Conservation (phyloP, 2,113 vertebrate species). For the Indicator indicator region DNA sequence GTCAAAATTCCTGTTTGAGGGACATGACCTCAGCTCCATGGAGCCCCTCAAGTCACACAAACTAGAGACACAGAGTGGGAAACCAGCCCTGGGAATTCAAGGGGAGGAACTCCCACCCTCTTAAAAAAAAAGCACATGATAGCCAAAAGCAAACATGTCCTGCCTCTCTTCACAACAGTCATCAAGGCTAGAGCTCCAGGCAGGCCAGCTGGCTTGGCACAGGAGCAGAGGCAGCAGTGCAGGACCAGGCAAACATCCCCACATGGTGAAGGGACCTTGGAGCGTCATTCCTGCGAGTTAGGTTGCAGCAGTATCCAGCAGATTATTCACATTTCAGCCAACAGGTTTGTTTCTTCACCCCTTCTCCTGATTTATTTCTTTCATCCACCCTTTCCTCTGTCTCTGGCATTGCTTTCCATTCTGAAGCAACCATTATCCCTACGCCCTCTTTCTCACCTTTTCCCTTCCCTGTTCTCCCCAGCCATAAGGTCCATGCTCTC, state of each 20-base stretch:
- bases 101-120: background rate
- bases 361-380: constrained; percentile 38
- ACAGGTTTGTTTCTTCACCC: constrained; percentile 22
- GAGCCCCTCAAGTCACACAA: background rate
- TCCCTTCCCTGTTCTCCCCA: background rate
- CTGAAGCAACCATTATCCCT: background rate
- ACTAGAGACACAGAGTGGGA: background rate
- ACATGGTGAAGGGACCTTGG: background rate
- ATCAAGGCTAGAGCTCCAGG: constrained; percentile 26
- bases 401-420: background rate
- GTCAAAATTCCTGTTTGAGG: background rate
- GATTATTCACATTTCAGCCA: constrained; percentile 22
- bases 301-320: background rate
- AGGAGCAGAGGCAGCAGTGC: background rate
- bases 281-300: constrained; percentile 45
- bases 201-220: constrained; percentile 53
- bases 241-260: constrained; percentile 46
- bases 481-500: background rate
- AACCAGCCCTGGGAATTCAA: background rate
- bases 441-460: background rate
- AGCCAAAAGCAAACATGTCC: constrained; percentile 28
- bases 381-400: constrained; percentile 6
- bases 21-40: accelerated
- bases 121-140: background rate
- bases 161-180: constrained; percentile 16